These are phyloP conservation scores for Solenopsis invicta DNA, from an alignment of 1,140 invertebrate genomes.

Conservation along the genomic window DNA sequence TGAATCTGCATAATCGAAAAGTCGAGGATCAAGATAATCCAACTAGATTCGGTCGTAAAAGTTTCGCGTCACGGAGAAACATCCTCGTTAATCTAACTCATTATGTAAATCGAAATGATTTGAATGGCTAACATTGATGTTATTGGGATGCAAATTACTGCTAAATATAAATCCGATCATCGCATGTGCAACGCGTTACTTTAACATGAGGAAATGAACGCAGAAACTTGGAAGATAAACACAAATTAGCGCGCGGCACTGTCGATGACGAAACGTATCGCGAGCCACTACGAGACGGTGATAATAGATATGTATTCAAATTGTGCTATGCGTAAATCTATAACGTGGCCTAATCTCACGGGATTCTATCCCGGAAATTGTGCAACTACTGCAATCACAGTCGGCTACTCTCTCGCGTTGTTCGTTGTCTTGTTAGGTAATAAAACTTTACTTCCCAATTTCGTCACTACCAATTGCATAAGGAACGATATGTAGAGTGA, in stretches of 20 bases:
- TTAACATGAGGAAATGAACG: not conserved
- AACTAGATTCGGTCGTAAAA: conserved; percentile 9
- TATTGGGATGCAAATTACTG: not conserved
- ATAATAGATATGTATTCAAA: conserved; percentile 39
- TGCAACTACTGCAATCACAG: conserved; percentile 47
- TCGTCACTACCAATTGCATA: conserved; percentile 38
- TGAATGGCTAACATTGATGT: not conserved
- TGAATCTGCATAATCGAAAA: not conserved
- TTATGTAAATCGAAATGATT: conserved; percentile 32
- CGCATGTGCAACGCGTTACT: not conserved
- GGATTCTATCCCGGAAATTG: conserved; percentile 59
- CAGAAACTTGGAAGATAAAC: conserved; percentile 14
- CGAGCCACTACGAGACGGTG: not conserved
- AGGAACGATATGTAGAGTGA: conserved; percentile 42
- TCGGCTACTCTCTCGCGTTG: conserved; percentile 47
- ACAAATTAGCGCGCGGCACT: not conserved
- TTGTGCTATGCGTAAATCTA: conserved; percentile 33
- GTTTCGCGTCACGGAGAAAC: not conserved
- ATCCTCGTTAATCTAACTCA: conserved; percentile 13
- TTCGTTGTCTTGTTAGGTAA: conserved; percentile 52
- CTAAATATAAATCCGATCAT: not conserved
- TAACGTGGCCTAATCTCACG: conserved; percentile 36
- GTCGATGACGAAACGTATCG: conserved; percentile 5
- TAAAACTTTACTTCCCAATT: conserved; percentile 46
- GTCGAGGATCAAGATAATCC: not conserved